Conservation (phyloP, 1,140 invertebrate genomes). For the Pogonomyrmex californicus region DNA sequence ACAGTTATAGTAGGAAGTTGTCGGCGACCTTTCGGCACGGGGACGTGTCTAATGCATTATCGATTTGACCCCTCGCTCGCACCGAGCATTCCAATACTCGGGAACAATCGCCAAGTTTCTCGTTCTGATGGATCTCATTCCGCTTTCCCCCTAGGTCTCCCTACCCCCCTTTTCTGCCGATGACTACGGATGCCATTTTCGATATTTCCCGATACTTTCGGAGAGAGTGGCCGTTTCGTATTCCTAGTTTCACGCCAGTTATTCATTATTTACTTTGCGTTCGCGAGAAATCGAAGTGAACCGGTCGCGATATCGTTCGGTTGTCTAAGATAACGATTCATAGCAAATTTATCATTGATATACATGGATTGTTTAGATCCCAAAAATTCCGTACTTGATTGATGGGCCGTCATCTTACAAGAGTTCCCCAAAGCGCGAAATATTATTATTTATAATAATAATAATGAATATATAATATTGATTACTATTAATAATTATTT, state of each 20-base stretch:
- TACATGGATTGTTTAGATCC: no score
- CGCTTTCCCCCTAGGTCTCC: no score
- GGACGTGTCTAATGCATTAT: slow-evolving; percentile 72
- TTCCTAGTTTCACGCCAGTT: background rate
- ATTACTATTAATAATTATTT: no score
- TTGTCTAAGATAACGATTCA: no score
- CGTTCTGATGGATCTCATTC: background rate
- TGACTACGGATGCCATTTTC: slow-evolving; percentile 29
- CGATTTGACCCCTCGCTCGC: slow-evolving; percentile 75
- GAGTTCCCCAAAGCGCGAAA: no score
- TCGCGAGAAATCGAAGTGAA: background rate
- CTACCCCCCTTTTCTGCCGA: background rate
- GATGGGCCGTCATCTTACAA: no score
- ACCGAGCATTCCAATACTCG: slow-evolving; percentile 43
- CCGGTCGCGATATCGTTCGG: background rate
- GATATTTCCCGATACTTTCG: slow-evolving; percentile 21
- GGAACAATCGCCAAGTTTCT: slow-evolving; percentile 44
- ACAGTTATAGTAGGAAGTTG: slow-evolving; percentile 80
- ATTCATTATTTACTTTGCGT: background rate
- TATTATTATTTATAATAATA: no score
- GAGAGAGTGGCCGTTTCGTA: background rate
- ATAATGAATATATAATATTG: no score
- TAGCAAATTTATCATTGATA: no score
- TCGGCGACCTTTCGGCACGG: slow-evolving; percentile 79
- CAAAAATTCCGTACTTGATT: no score